Base-by-base conservation (phyloP, 2,797 vertebrate genomes). In the Sebastes cheni region DNA sequence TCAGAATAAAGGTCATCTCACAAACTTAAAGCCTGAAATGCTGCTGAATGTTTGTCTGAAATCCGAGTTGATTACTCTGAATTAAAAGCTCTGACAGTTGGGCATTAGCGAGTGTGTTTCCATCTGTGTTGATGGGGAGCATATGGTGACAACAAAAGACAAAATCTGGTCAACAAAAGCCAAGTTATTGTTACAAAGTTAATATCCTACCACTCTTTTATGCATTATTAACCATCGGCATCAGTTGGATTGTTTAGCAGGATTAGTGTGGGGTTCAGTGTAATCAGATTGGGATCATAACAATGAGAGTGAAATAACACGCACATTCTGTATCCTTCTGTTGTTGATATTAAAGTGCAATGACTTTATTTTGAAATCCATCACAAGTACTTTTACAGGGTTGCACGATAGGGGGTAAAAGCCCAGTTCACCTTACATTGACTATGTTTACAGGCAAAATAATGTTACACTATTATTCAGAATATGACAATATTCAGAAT, bases 131-230 rank as follows among this genome's bases (percentile, higher is more conserved):
- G 60, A 81, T 75, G 68, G 22, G 56, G 52, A 83, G 29, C 82
- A 85, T 79, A 75, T 77, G 78, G 85, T 72, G 72, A 81, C 27
- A 72, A 83, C 67, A 78, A 82, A 76, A 76, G 74, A 75, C 66
- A 75, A 74, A 82, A 75, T 67, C 64, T 77, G 79, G 75, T 81
- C 58, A 70, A 84, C 79, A 82, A 70, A 67, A 80, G 54, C 42
- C 27, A 75, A 50, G 55, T 82, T 76, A 79, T 67, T 72, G 50
- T 74, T 36, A 58, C 66, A 84, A 78, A 84, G 67, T 82, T 77
- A 84, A 80, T 88, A 77, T 39, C 27, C n/a, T 34, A n/a, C 36
- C 36, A 60, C 55, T 69, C 32, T 74, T 74, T 58, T 71, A 66
- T 80, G 79, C 25, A 54, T 77, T 70, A 80, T 76, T 75, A 78